Percentiles rank a stretch among this genome's conserved stretches.
phyloP scores from a whole-genome alignment of 2,797 vertebrate genomes.

The Spinibarbus caldwelli region DNA sequence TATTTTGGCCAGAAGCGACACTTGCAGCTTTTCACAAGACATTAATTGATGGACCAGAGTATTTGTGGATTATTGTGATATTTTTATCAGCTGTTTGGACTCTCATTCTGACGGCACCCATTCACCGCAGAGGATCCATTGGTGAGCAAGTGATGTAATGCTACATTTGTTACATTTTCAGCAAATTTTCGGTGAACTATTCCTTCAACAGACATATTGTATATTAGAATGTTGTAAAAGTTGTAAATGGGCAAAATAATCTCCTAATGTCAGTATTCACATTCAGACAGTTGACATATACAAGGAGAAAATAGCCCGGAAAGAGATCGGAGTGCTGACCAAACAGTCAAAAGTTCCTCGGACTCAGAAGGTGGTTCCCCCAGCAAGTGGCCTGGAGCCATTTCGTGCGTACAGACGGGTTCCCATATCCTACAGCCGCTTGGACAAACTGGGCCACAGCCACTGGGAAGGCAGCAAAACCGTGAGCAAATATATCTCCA shows the following conservation, averaged over 20 bases:
- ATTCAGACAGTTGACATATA: conserved; percentile 83
- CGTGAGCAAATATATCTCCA: conserved; percentile 46
- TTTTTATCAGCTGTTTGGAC: too few species aligned
- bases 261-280: conserved; percentile 43
- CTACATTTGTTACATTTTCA: too few species aligned
- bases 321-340: conserved; percentile 81
- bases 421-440: conserved; percentile 79
- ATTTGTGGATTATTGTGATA: too few species aligned
- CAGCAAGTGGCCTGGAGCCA: conserved; percentile 68
- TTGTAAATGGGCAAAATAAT: not conserved
- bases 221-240: not conserved
- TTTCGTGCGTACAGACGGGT: conserved; percentile 74
- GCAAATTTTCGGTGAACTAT: not conserved
- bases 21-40: too few species aligned
- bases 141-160: too few species aligned
- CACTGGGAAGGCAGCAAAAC: conserved; percentile 76
- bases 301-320: conserved; percentile 84
- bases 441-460: conserved; percentile 85
- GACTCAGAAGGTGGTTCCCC: conserved; percentile 71
- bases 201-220: not conserved
- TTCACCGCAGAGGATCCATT: too few species aligned
- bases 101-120: too few species aligned
- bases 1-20: too few species aligned
- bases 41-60: too few species aligned
- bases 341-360: conserved; percentile 63